phyloP scores from a whole-genome alignment of 2,888 invertebrate species.

The Panorpa germanica region DNA sequence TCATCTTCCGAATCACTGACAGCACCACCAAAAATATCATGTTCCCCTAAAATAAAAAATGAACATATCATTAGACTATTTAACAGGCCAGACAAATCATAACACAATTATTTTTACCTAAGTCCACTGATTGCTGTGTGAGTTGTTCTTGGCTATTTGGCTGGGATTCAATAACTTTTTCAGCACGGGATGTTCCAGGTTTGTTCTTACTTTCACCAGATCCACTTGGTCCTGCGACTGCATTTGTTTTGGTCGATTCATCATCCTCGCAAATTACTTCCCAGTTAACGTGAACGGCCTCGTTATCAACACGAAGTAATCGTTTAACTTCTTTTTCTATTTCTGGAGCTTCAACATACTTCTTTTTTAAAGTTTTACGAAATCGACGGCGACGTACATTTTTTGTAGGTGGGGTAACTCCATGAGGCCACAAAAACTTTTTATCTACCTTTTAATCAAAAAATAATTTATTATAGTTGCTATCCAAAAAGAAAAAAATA shows the following conservation, averaged over 20 bases:
- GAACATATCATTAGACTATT: background rate
- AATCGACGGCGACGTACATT: constrained; percentile 86
- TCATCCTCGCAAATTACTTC: constrained; percentile 81
- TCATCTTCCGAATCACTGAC: constrained; percentile 79
- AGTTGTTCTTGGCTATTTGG: constrained; percentile 21
- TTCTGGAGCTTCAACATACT: constrained; percentile 92
- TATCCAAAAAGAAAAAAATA: background rate
- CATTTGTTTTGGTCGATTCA: constrained; percentile 15
- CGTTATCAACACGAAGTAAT: constrained; percentile 76
- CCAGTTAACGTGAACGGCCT: constrained; percentile 75
- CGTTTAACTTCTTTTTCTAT: constrained; percentile 96
- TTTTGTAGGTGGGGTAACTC: constrained; percentile 88
- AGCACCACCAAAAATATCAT: constrained; percentile 83
- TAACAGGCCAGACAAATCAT: background rate
- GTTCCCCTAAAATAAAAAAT: constrained; percentile 31
- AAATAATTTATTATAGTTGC: background rate
- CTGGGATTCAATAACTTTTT: constrained; percentile 8
- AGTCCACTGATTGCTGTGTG: constrained; percentile 23
- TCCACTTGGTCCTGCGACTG: constrained; percentile 21
- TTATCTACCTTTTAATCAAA: constrained; percentile 45
- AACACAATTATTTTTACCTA: constrained; percentile 2
- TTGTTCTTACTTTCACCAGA: constrained; percentile 13
- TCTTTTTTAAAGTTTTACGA: constrained; percentile 88
- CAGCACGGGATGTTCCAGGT: constrained; percentile 8
- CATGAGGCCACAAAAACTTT: constrained; percentile 88